Base-by-base conservation (phyloP, 2,888 invertebrate species). In the Crepidodera aurea region DNA sequence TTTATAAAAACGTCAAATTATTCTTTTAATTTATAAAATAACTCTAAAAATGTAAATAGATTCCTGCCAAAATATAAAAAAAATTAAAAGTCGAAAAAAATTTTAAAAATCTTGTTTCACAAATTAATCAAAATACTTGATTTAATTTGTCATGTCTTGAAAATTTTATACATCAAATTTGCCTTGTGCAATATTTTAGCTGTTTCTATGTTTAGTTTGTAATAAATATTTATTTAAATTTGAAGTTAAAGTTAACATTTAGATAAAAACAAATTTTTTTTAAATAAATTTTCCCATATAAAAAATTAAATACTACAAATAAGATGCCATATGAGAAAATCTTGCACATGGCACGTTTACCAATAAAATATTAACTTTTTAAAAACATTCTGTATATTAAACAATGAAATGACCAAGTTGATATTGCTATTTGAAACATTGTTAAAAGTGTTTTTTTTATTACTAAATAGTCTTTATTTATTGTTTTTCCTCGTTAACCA, bases 361-460 rank as follows among this genome's bases (percentile, higher is more conserved):
- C n/a, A n/a, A n/a, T n/a, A n/a, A n/a, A n/a, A n/a, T n/a, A 29
- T 29, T 8, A 34, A 34, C n/a, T 34, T 34, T 12, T 48, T 8
- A 48, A 2, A 12, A 48, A 27, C 7, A 8, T 48, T 27, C 4
- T 48, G 1, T 48, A 39, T 39, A 39, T 42, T 22, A 34, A n/a
- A 5, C n/a, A 15, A 25, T 44, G 32, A 55, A 46, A 46, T 50
- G 57, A 57, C 57, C 57, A 57, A 57, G 18, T 42, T 1, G 13
- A 57, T 48, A 15, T 16, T 56, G 34, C 56, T 48, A 48, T 37
- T 44, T 32, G 18, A 19, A 37, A 48, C n/a, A 46, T 57, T 57
- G 48, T 57, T 57, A 18, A 57, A 57, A 57, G 48, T 57, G 13
- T 39, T 48, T 48, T 48, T 57, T 27, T 57, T 48, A 37, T 40